Evolutionary conservation across 2,888 invertebrate species (phyloP).

Genomic region (Eupelmus urozonus): DNA sequence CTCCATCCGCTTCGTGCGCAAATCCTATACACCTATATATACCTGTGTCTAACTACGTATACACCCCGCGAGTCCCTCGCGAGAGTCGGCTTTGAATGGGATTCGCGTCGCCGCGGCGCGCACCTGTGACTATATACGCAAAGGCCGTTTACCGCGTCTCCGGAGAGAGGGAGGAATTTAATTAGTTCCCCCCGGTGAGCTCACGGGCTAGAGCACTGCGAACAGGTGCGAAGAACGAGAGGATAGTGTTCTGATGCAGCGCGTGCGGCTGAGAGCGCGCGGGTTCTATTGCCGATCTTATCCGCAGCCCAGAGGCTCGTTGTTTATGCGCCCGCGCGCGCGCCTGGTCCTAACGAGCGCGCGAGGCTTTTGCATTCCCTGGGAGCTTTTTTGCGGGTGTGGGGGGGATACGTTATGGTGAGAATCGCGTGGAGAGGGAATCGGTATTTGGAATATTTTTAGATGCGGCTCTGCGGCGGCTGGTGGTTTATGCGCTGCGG

Average conservation of each 20-base stretch:
- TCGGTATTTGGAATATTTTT: too few relatives aligned
- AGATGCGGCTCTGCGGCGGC: too few relatives aligned
- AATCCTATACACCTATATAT: neutral
- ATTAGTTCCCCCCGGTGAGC: conserved; percentile 27
- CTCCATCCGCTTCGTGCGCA: neutral
- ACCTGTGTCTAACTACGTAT: neutral
- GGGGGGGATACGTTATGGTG: too few relatives aligned
- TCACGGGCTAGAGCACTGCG: neutral
- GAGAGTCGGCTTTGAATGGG: too few relatives aligned
- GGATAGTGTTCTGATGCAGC: too few relatives aligned
- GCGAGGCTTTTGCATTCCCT: neutral
- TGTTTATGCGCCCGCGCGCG: neutral
- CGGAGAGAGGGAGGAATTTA: conserved; percentile 45
- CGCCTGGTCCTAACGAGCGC: neutral
- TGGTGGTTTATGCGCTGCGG: too few relatives aligned
- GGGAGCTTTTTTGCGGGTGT: neutral
- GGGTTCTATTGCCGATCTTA: conserved; percentile 15
- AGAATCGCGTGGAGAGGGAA: too few relatives aligned
- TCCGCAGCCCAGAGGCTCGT: neutral
- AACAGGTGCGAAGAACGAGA: conserved; percentile 51
- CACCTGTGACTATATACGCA: conserved; percentile 48
- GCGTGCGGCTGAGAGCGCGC: neutral
- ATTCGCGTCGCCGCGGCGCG: too few relatives aligned
- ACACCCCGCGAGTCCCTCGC: too few relatives aligned
- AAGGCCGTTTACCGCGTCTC: neutral